Base-by-base conservation (phyloP, 2,888 invertebrate species). In the Eilema depressum region DNA sequence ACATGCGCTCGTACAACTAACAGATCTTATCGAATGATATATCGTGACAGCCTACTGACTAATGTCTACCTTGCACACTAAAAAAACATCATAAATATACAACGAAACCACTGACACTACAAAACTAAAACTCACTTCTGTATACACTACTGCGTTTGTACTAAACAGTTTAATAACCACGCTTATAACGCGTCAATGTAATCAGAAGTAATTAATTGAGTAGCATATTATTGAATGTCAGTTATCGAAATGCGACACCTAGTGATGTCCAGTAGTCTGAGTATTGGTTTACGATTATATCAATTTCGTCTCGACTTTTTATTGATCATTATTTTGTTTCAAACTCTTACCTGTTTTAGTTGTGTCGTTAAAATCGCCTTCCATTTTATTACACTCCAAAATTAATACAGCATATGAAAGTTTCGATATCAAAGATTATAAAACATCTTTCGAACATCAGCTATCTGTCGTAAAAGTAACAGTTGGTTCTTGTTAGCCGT, bases 11-110 rank as follows among this genome's bases (percentile, higher is more conserved):
- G 83, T 75, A 80, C 78, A 77, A 80, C 83, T 79, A 79, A 80
- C 81, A 75, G 87, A 88, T 88, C 79, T 80, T 88, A 88, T 88
- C 87, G 66, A 68, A 75, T 83, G 88, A 88, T 88, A 82, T 85
- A 88, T 85, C 76, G 79, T 77, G 82, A 80, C 81, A 82, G 78
- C 80, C 74, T 79, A 75, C 84, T 85, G 86, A 87, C 86, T 83
- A 86, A 87, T 87, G 87, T 83, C 81, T 23, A 28, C 69, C 77
- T 70, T 74, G 74, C 77, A 75, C 76, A 79, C 70, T 66, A 78
- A 74, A 81, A 80, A 77, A 79, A 76, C 73, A 76, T 70, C 70
- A 72, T 66, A 75, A 73, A 61, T 59, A 30, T 57, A 82, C 76
- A 69, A 75, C 17, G 63, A 17, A 56, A 66, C 63, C 10, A 5